Conservation (phyloP, 2,888 invertebrate species). For the Meliscaeva auricollis region DNA sequence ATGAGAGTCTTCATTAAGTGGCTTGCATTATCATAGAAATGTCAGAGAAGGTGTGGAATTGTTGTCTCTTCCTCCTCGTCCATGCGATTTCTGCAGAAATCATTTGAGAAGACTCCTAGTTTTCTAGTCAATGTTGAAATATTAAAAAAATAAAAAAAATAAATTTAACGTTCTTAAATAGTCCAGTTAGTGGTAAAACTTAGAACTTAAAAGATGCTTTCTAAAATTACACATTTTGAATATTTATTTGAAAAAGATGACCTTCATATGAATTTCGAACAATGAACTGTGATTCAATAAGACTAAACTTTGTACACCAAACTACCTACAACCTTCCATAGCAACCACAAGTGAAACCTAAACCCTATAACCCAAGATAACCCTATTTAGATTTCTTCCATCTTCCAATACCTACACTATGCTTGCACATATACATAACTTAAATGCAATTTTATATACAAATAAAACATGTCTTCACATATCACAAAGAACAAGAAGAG, state of each 20-base stretch:
- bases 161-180: no score
- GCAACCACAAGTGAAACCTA: slow-evolving; percentile 42
- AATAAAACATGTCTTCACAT: slow-evolving; percentile 32
- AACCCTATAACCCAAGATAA: slow-evolving; percentile 56
- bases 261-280: slow-evolving; percentile 33
- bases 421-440: not conserved
- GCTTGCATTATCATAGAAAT: no score
- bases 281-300: slow-evolving; percentile 27
- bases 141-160: no score
- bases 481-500: slow-evolving; percentile 16
- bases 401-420: not conserved
- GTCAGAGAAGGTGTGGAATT: no score
- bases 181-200: no score
- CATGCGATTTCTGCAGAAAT: no score
- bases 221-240: not conserved
- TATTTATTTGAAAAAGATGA: not conserved
- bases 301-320: not conserved
- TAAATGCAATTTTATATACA: no score
- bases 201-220: no score
- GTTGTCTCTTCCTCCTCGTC: no score
- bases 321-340: not conserved
- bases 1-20: no score
- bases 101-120: no score
- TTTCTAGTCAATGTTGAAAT: no score
- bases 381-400: slow-evolving; percentile 26